These are phyloP conservation scores for Spizaetus ornatus DNA, from an alignment of 2,113 vertebrate genomes.

Conservation along the genomic window DNA sequence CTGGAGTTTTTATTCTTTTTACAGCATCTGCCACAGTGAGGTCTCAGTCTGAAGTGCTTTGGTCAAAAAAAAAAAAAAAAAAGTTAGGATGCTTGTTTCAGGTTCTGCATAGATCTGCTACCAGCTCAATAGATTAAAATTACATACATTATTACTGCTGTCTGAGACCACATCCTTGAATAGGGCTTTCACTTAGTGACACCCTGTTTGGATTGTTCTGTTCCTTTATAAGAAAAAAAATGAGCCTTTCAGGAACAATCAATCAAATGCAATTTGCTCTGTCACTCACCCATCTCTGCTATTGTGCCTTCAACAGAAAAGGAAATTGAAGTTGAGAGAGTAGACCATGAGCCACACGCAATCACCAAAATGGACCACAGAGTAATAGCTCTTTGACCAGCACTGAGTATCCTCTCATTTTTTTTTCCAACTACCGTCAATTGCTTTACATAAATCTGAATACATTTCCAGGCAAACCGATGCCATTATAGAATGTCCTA, in stretches of 20 bases:
- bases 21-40: background rate
- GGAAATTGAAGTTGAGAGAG: background rate
- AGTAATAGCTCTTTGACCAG: constrained; percentile 1
- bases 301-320: background rate
- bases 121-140: background rate
- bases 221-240: background rate
- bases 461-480: background rate
- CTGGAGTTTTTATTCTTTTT: background rate
- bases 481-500: background rate
- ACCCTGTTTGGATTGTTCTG: background rate
- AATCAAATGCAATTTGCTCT: background rate
- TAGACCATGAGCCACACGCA: background rate
- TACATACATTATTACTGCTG: background rate
- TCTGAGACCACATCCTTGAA: background rate
- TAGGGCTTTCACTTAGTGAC: background rate
- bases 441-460: constrained; percentile 25
- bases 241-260: background rate
- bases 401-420: background rate
- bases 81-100: background rate
- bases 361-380: background rate
- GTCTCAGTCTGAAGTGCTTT: background rate
- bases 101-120: background rate
- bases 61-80: background rate
- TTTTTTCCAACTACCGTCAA: background rate
- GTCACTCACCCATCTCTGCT: background rate